A percentile compares a stretch with the other conserved stretches of the same genome.
Evolutionary conservation across 1,140 invertebrate genomes (phyloP).

Genomic region (Aphaenogaster floridana): DNA sequence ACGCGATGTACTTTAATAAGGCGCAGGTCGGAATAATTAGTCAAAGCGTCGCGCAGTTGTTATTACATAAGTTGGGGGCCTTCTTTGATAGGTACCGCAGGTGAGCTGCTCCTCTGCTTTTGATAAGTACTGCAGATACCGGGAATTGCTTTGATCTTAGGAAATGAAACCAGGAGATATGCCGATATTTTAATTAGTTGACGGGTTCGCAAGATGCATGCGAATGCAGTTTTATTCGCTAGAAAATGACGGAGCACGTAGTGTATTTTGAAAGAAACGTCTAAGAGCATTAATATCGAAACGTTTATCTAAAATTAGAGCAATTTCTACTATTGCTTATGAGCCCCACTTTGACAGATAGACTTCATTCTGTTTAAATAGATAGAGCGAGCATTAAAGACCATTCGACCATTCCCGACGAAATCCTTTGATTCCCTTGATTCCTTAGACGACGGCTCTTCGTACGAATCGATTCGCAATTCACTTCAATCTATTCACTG

Average conservation of each 20-base stretch:
- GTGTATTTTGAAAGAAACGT: neutral
- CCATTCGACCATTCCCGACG: neutral
- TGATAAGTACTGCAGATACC: slow-evolving; percentile 24
- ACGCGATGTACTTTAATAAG: slow-evolving; percentile 48
- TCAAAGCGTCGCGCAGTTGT: slow-evolving; percentile 52
- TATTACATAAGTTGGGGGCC: slow-evolving; percentile 32
- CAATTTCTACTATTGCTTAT: neutral
- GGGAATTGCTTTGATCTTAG: slow-evolving; percentile 44
- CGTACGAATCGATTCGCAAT: slow-evolving; percentile 35
- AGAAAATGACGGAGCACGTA: neutral
- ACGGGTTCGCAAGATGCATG: neutral
- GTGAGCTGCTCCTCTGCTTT: slow-evolving; percentile 29
- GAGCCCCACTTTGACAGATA: slow-evolving; percentile 8
- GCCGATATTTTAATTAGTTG: slow-evolving; percentile 50
- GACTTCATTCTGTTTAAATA: neutral
- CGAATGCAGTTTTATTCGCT: slow-evolving; percentile 21
- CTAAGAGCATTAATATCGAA: neutral
- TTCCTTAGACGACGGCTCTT: slow-evolving; percentile 26
- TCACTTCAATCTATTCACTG: slow-evolving; percentile 16
- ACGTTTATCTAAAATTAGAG: neutral
- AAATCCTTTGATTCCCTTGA: neutral
- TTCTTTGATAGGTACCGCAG: slow-evolving; percentile 44
- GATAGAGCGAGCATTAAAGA: slow-evolving; percentile 11
- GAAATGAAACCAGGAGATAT: neutral
- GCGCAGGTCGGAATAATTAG: slow-evolving; percentile 51